Evolutionary conservation across 2,797 vertebrate genomes (phyloP).

Genomic region (Siniperca obscura): DNA sequence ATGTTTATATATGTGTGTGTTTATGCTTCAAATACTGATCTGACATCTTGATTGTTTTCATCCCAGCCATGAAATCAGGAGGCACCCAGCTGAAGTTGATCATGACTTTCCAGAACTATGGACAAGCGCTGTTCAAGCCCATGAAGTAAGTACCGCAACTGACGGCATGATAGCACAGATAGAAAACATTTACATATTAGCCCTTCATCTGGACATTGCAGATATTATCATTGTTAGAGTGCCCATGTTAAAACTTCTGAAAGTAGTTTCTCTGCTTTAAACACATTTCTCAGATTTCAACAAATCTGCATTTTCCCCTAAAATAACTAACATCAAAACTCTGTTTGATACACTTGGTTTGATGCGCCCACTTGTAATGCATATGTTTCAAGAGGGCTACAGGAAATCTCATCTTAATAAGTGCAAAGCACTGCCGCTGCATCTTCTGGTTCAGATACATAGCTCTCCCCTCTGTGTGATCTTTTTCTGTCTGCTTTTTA

Average conservation of each 20-base stretch:
- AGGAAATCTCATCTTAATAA: slow-evolving; percentile 50
- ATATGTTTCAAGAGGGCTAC: slow-evolving; percentile 38
- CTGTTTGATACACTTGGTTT: slow-evolving; percentile 41
- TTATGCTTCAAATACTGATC: slow-evolving; percentile 39
- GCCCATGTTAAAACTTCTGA: neutral
- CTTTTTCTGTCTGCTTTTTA: slow-evolving; percentile 82
- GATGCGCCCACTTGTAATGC: slow-evolving; percentile 42
- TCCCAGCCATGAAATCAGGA: slow-evolving; percentile 97
- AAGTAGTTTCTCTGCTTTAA: neutral
- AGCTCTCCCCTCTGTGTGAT: slow-evolving; percentile 58
- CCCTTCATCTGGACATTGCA: neutral
- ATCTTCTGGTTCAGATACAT: slow-evolving; percentile 38
- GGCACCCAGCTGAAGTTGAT: slow-evolving; percentile 98
- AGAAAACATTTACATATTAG: neutral
- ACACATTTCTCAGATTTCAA: slow-evolving; percentile 9
- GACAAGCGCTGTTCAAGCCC: slow-evolving; percentile 91
- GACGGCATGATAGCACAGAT: neutral
- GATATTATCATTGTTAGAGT: neutral
- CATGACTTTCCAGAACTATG: slow-evolving; percentile 99
- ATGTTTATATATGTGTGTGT: slow-evolving; percentile 8
- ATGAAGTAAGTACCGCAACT: slow-evolving; percentile 84
- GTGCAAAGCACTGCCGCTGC: slow-evolving; percentile 24
- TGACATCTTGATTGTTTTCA: slow-evolving; percentile 59
- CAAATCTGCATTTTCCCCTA: slow-evolving; percentile 27
- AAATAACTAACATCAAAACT: slow-evolving; percentile 36